Evolutionary conservation across 2,113 vertebrate species (phyloP), one percentile per base, ranked within the genome.

Genomic region (Phyllostomus hastatus): DNA sequence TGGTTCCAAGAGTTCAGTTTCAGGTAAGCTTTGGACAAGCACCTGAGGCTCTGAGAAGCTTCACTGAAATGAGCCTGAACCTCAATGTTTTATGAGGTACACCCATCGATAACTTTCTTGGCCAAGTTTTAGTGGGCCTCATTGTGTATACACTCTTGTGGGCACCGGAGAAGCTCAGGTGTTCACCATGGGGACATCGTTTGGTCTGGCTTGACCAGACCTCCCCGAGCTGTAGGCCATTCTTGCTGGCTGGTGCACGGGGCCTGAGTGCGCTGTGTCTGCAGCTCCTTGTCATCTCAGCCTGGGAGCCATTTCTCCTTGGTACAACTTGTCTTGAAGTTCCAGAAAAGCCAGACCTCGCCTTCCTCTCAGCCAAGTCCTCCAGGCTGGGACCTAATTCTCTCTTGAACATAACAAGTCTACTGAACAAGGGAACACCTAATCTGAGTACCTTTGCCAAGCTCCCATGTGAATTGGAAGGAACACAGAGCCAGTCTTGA

Each of bases 301-400:
- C 97, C 89, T 94, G 96, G 97, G 67, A 76, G 91, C 86, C 48
- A 0, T 89, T 96, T 97, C 87, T 94, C 73, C 90, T 41, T 1
- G 2, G 12, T 64, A 46, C 64, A 95, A 11, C 41, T 88, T 84
- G 78, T 94, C 96, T 95, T 96, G 94, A 96, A 94, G 95, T 98
- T 98, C 83, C 92, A 92, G 97, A 4, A 50, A 92, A 97, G 96
- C 95, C 81, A 93, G 96, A 0, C 97, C 92, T 96, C 72, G 78
- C 93, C 94, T 96, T 95, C 78, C 95, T 90, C 43, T 88, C 3
- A 69, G 97, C 98, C 97, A 94, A 69, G n/a, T 98, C 97, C 98
- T 96, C 95, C 4, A 91, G 96, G 97, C 97, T 97, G 97, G 78
- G 66, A 97, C 97, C 93, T 83, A 97, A 88, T 90, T 95, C 89